Evolutionary conservation across 2,113 vertebrate species (phyloP).

Genomic region (Erythrolamprus reginae): DNA sequence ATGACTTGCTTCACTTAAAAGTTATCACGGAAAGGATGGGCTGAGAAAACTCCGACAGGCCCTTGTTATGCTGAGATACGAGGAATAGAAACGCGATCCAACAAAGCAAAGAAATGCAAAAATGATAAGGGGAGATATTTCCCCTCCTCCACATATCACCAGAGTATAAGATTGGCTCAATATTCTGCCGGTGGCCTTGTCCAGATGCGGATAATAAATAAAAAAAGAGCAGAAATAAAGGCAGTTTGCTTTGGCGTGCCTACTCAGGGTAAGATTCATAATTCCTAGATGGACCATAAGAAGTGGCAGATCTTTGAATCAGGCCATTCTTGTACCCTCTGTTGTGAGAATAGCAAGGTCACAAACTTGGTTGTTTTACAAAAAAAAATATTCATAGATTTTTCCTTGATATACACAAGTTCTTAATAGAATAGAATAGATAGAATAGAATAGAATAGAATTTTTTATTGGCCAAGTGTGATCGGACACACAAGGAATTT

Average conservation of each 20-base stretch:
- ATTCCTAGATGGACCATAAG: not conserved
- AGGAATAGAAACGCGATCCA: not conserved
- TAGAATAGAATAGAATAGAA: no score
- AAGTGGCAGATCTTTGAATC: not conserved
- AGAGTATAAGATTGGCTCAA: not conserved
- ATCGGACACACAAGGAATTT: no score
- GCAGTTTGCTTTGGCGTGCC: no score
- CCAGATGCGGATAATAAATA: not conserved
- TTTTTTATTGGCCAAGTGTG: no score
- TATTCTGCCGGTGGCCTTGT: not conserved
- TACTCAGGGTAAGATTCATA: no score
- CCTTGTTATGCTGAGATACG: not conserved
- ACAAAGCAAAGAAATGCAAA: not conserved
- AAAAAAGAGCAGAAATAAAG: not conserved
- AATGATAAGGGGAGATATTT: not conserved
- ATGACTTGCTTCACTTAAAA: not conserved
- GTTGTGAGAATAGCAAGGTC: not conserved
- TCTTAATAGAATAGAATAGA: no score
- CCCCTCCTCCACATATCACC: not conserved
- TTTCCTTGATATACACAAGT: no score
- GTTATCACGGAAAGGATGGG: not conserved
- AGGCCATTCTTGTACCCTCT: not conserved
- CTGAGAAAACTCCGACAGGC: not conserved
- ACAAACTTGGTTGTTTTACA: no score
- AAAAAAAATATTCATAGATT: no score